These are phyloP conservation scores for Trisateles emortualis DNA, from an alignment of 2,888 invertebrate species.

Conservation along the genomic window DNA sequence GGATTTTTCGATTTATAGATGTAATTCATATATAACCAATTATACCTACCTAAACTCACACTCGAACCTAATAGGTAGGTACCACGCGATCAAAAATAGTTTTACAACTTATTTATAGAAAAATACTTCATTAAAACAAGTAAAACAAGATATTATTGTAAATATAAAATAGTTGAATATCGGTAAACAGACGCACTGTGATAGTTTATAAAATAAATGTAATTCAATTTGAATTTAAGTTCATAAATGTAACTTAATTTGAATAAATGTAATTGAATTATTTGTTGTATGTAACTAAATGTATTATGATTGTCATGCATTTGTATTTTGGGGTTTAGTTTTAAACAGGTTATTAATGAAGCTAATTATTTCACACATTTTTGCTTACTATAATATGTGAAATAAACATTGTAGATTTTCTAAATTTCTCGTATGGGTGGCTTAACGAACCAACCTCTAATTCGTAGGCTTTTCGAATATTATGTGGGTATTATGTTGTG, in stretches of 20 bases:
- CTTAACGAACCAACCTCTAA: too few relatives aligned
- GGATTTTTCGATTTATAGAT: too few relatives aligned
- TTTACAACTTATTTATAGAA: background rate
- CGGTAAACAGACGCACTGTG: slow-evolving; percentile 71
- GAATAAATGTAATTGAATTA: slow-evolving; percentile 8
- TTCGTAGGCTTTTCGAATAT: too few relatives aligned
- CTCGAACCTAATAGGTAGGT: too few relatives aligned
- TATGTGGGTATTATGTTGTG: too few relatives aligned
- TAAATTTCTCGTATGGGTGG: too few relatives aligned
- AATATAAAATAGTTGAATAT: slow-evolving; percentile 34
- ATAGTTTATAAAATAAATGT: slow-evolving; percentile 60
- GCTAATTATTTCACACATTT: background rate
- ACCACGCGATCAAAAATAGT: too few relatives aligned
- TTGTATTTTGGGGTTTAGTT: background rate
- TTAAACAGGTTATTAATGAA: background rate
- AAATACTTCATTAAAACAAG: background rate
- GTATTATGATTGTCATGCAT: slow-evolving; percentile 21
- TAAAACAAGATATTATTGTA: slow-evolving; percentile 15
- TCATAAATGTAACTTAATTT: slow-evolving; percentile 12
- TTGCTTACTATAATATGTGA: too few relatives aligned
- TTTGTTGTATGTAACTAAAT: slow-evolving; percentile 28
- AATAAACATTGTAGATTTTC: too few relatives aligned
- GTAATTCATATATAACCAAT: too few relatives aligned
- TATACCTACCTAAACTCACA: too few relatives aligned
- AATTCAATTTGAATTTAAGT: slow-evolving; percentile 22